A percentile compares a stretch with the other conserved stretches of the same genome.
Conservation (phyloP, 1,140 invertebrate genomes). For the Heliconius eleuchia region DNA sequence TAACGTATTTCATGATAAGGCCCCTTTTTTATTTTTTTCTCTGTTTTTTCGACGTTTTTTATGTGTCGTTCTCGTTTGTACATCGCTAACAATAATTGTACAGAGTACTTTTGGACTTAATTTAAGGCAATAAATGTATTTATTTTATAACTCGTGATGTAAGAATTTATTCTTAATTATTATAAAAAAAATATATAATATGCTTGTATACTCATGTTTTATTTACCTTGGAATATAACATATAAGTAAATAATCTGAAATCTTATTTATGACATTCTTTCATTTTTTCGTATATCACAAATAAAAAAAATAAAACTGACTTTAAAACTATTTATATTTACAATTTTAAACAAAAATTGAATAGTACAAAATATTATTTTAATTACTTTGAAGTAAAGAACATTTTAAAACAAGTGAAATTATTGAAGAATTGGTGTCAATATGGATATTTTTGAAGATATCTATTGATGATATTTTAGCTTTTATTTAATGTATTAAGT, state of each 20-base stretch:
- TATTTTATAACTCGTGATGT: slow-evolving; percentile 81
- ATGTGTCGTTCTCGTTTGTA: slow-evolving; percentile 78
- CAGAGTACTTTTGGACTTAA: slow-evolving; percentile 81
- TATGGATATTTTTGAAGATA: no score
- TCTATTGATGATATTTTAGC: no score
- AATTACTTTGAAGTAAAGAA: no score
- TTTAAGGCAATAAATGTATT: slow-evolving; percentile 82
- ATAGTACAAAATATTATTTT: no score
- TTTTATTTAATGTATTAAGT: no score
- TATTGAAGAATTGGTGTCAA: no score
- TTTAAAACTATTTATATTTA: no score
- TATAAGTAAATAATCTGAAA: not conserved
- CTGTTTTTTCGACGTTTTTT: slow-evolving; percentile 75
- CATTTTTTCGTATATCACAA: no score
- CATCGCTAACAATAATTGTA: slow-evolving; percentile 81
- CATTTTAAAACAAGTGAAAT: no score
- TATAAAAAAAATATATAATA: slow-evolving; percentile 81
- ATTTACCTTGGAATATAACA: slow-evolving; percentile 41
- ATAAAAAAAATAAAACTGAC: no score
- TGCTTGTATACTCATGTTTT: slow-evolving; percentile 77
- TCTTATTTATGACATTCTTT: no score
- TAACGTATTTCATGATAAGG: slow-evolving; percentile 72
- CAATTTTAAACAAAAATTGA: no score
- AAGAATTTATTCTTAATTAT: slow-evolving; percentile 82
- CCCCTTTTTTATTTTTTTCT: slow-evolving; percentile 66